Percentiles rank a stretch among this genome's conserved stretches.
phyloP scores from a whole-genome alignment of 2,797 vertebrate genomes.

The Phataginus tricuspis region DNA sequence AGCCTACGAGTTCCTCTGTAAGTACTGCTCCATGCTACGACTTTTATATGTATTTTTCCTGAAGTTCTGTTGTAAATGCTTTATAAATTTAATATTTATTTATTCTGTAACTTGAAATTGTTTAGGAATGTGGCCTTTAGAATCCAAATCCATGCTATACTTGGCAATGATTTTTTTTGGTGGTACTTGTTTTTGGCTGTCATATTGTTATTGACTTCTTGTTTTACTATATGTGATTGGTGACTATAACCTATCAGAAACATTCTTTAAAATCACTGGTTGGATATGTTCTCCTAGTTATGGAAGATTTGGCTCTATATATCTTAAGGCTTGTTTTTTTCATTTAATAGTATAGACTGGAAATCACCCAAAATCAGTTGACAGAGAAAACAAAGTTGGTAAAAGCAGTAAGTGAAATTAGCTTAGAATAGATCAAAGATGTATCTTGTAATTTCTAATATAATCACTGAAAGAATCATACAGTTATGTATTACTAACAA shows the following conservation, averaged over 20 bases:
- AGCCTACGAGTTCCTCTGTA: neutral
- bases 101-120: neutral
- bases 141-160: neutral
- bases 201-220: neutral
- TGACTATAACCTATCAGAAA: neutral
- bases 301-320: neutral
- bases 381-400: neutral
- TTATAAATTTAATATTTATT: neutral
- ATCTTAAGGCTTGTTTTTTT: neutral
- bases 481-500: neutral
- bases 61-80: no score
- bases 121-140: neutral
- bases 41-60: neutral
- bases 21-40: neutral
- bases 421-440: neutral
- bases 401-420: neutral
- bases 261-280: neutral
- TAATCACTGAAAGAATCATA: neutral
- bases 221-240: neutral
- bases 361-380: neutral
- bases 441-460: neutral
- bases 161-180: neutral
- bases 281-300: no score
- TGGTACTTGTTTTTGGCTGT: neutral
- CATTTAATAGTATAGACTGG: neutral